These are phyloP conservation scores for Manacus vitellinus DNA, from an alignment of 2,113 vertebrate genomes.

Conservation along the genomic window DNA sequence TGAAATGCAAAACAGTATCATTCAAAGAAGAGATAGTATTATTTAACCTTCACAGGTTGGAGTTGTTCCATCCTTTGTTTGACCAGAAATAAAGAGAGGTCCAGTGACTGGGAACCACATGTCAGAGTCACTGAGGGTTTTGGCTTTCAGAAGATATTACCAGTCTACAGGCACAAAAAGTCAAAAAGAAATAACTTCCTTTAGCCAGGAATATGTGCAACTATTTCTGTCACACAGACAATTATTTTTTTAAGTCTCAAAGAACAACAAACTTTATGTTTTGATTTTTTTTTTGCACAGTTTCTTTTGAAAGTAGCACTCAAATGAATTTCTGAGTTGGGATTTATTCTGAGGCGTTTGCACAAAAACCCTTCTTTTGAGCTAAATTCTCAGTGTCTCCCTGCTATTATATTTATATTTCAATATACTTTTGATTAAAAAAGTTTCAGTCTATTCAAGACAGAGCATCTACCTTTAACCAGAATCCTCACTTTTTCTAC, in stretches of 20 bases:
- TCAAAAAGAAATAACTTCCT: neutral
- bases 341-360: neutral
- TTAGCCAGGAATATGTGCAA: neutral
- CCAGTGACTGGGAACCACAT: fast-evolving
- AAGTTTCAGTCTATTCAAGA: neutral
- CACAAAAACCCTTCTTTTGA: neutral
- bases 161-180: neutral
- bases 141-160: neutral
- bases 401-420: neutral
- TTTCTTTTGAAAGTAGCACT: neutral
- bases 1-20: neutral
- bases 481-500: neutral
- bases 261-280: neutral
- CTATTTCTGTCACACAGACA: neutral
- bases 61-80: neutral
- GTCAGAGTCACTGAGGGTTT: neutral
- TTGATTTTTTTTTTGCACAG: neutral
- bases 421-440: neutral
- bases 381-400: neutral
- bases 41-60: neutral
- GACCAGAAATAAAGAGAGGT: neutral
- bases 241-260: neutral
- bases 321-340: neutral
- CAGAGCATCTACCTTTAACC: neutral
- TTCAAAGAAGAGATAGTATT: neutral